Conservation (phyloP, 2,888 invertebrate genomes). For the Acleris emargana region DNA sequence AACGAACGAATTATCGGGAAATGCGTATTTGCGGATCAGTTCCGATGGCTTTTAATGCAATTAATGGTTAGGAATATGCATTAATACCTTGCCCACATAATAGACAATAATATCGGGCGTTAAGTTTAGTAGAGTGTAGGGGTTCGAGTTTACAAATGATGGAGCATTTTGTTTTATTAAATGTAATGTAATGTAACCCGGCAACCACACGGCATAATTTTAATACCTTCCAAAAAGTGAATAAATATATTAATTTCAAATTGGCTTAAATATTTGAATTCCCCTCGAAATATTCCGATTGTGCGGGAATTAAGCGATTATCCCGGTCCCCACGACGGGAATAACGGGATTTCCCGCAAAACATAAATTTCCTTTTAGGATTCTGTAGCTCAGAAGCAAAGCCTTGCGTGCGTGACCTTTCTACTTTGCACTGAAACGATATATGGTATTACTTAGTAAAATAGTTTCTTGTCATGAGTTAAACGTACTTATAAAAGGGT, state of each 20-base stretch:
- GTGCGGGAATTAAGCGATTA: conserved; percentile 33
- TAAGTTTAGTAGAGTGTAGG: no score
- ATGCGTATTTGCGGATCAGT: not conserved
- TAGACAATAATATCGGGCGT: no score
- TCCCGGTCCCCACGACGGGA: conserved; percentile 30
- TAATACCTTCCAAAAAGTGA: not conserved
- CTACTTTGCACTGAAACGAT: not conserved
- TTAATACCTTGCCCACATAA: no score
- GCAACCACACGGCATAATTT: no score
- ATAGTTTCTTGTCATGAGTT: not conserved
- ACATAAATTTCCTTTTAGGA: conserved; percentile 36
- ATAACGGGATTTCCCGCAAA: conserved; percentile 6
- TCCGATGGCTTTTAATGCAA: not conserved
- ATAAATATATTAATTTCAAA: not conserved
- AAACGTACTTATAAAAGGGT: no score
- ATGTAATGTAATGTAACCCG: no score
- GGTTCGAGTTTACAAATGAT: no score
- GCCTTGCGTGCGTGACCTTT: conserved; percentile 27
- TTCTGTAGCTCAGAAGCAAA: conserved; percentile 24
- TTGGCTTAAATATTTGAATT: conserved; percentile 12
- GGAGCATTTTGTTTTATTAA: no score
- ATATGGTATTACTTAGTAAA: not conserved
- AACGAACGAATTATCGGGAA: not conserved
- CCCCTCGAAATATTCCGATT: conserved; percentile 9
- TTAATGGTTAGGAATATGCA: not conserved